Conservation (phyloP, 1,140 invertebrate genomes). For the Pseudomyrmex dendroicus region DNA sequence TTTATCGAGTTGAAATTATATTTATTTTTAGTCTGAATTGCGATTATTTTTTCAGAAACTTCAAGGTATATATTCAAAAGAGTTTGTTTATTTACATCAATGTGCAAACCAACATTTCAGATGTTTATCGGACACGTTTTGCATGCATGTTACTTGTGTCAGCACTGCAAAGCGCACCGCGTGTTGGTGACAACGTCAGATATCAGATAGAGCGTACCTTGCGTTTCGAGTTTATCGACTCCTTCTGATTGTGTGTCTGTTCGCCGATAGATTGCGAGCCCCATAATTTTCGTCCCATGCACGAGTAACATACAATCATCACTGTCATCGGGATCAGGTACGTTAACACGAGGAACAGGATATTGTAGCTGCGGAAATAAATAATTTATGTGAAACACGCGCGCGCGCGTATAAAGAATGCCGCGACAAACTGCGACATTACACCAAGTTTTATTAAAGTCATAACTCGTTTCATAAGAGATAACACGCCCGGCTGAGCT, state of each 20-base stretch:
- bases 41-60: too few relatives aligned
- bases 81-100: not conserved
- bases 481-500: not conserved
- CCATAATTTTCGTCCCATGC: constrained; percentile 92
- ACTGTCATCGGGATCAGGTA: constrained; percentile 96
- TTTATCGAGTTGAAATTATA: too few relatives aligned
- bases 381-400: constrained; percentile 37
- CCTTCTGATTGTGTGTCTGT: constrained; percentile 92
- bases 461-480: constrained; percentile 38
- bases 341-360: constrained; percentile 93
- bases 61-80: too few relatives aligned
- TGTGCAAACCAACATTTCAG: not conserved
- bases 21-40: too few relatives aligned
- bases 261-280: constrained; percentile 96
- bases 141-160: not conserved
- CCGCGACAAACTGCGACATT: not conserved
- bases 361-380: constrained; percentile 91
- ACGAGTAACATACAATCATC: constrained; percentile 94
- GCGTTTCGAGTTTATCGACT: constrained; percentile 94
- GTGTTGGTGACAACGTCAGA: not conserved
- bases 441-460: constrained; percentile 36
- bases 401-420: not conserved
- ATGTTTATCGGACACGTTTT: not conserved
- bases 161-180: not conserved
- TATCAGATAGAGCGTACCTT: constrained; percentile 88